Base-by-base conservation (phyloP, 2,113 vertebrate species). In the Archocentrus centrarchus region DNA sequence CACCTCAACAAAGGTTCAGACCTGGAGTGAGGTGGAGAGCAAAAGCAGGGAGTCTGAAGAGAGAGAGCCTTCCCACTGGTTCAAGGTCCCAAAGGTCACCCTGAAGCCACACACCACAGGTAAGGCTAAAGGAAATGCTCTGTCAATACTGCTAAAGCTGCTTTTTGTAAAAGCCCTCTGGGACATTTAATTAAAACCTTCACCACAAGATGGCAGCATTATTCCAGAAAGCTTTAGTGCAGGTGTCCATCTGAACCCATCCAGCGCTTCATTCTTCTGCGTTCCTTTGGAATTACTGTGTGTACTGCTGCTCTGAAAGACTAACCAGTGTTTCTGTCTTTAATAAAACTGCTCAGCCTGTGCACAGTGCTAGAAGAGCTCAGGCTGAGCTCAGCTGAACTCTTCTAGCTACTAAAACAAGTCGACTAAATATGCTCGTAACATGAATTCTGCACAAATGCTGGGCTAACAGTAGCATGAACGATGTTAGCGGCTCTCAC, bases 21-120 rank as follows among this genome's bases (percentile, higher is more conserved):
- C 86, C 7, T 92, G 94, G 91, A 91, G 86, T 7, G 83, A 94
- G 11, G 39, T 60, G 37, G 88, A 87, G 13, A 81, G 59, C 37
- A 81, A 63, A 79, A 85, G 66, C 44, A 63, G 57, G 15, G 84
- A 91, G 5, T 20, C 59, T 5, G 88, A 94, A 53, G 92, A 93
- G 17, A 95, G 88, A 78, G 95, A 96, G 58, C 94, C 95, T 76
- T 93, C 95, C 1, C 79, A 95, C 3, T 97, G 95, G 92, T 97
- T 97, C 85, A 96, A 95, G 76, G 93, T 97, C 66, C 97, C 97
- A 0, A 96, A 96, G 73, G 92, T 97, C 87, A 95, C 91, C 27
- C 90, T 98, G 47, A 96, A 96, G 83, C 95, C 96, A 59, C 96
- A 96, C 77, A 85, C 93, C 17, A 95, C 95, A 63, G 95, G 93